Base-by-base conservation (phyloP, 1,140 invertebrate species). In the Drosophila miranda region DNA sequence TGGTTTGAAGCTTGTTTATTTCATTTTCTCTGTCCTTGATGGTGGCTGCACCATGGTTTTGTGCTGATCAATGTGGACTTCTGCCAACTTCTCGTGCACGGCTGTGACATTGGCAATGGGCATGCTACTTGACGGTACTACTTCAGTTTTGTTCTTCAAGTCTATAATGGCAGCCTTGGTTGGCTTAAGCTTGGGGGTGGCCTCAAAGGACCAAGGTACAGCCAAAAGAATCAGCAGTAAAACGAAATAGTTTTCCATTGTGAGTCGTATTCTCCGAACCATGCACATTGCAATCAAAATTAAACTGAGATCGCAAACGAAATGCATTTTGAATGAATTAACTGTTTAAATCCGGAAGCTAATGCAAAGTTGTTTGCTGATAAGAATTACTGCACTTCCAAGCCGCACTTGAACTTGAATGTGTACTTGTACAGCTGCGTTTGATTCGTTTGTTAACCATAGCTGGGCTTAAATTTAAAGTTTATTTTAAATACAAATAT, bases 21-120 rank as follows among this genome's bases (percentile, higher is more conserved):
- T 68, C 81, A n/a, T 53, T 53, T 2, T 83, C 80, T 16, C 76
- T 80, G 14, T 86, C 62, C 23, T 69, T 67, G 0, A 83, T 86
- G 8, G 76, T 68, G 7, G 73, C 72, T 2, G 77, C 80, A 41
- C 75, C 86, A 83, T 80, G 0, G 76, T 83, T 16, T 86, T 83
- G 7, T 72, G 81, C 3, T 70, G 76, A n/a, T 83, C 81, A 19
- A 83, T 83, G 51, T 83, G 81, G n/a, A 83, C 78, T 8, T 83
- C 81, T 0, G 80, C 77, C 14, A 86, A 42, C 19, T 80, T 83
- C 19, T 63, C 67, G 1, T 56, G 51, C 3, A 63, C 28, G 0
- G 41, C 30, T 2, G 75, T 59, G 0, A 44, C 44, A 44, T n/a
- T 42, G 0, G 26, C 38, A 9, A 34, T 45, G 26, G 26, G 57